A percentile compares a stretch with the other conserved stretches of the same genome.
phyloP scores from a whole-genome alignment of 2,888 invertebrate genomes.

The Bhutanitis thaidina region DNA sequence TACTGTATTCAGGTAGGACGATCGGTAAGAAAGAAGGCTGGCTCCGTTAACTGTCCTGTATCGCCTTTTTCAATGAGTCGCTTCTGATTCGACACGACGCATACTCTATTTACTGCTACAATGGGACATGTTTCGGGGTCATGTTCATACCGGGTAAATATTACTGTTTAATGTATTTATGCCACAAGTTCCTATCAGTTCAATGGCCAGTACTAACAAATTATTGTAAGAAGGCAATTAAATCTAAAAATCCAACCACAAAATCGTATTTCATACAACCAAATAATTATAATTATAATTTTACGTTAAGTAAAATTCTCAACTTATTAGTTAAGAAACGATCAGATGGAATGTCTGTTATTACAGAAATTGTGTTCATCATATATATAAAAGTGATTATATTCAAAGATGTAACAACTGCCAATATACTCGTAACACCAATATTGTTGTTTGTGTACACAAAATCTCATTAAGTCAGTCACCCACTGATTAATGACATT shows the following conservation, averaged over 20 bases:
- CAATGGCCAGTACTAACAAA: conserved; percentile 40
- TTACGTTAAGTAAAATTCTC: too few relatives aligned
- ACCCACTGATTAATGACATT: background rate
- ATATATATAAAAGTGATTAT: too few relatives aligned
- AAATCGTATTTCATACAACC: too few relatives aligned
- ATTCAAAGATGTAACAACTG: background rate
- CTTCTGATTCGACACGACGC: conserved; percentile 71
- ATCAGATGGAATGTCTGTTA: too few relatives aligned
- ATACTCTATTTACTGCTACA: conserved; percentile 59
- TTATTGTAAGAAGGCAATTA: background rate
- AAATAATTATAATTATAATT: too few relatives aligned
- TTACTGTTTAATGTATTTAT: conserved; percentile 60
- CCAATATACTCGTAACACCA: too few relatives aligned
- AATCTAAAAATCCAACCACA: too few relatives aligned
- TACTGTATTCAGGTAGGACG: conserved; percentile 29
- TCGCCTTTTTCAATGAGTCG: conserved; percentile 67
- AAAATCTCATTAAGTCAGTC: conserved; percentile 4
- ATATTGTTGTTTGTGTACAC: too few relatives aligned
- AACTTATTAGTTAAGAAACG: too few relatives aligned
- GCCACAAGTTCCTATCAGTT: conserved; percentile 57
- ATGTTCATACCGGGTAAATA: conserved; percentile 55
- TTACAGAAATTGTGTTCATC: too few relatives aligned
- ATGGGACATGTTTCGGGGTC: conserved; percentile 65
- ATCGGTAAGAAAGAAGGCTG: conserved; percentile 28
- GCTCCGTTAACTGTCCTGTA: conserved; percentile 68